Conservation (phyloP, 2,888 invertebrate species). For the Sarcophaga subvicina region DNA sequence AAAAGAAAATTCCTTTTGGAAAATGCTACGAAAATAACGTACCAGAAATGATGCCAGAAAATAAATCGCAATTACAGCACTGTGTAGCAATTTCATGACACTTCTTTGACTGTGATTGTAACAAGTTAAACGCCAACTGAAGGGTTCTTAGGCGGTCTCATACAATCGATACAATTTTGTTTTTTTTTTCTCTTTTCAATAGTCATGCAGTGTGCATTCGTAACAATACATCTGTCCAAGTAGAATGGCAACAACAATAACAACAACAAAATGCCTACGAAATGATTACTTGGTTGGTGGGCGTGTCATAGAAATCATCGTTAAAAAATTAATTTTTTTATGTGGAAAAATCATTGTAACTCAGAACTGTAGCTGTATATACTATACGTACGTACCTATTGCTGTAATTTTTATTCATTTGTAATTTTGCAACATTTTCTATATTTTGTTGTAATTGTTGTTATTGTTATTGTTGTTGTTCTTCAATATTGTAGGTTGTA, state of each 20-base stretch:
- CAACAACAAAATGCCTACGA: neutral
- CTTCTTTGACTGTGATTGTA: too few relatives aligned
- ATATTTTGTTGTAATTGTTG: neutral
- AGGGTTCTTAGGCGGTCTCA: too few relatives aligned
- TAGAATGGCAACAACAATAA: neutral
- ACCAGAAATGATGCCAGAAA: too few relatives aligned
- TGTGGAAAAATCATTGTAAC: constrained; percentile 62
- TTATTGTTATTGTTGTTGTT: constrained; percentile 33
- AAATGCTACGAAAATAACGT: too few relatives aligned
- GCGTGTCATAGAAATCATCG: constrained; percentile 76
- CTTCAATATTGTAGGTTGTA: neutral
- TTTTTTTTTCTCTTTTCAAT: too few relatives aligned
- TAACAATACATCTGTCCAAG: constrained; percentile 2
- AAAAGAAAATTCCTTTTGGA: too few relatives aligned
- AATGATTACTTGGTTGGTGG: constrained; percentile 65
- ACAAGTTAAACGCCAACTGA: too few relatives aligned
- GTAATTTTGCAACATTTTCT: constrained; percentile 45
- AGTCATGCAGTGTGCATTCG: too few relatives aligned
- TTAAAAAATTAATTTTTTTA: constrained; percentile 76
- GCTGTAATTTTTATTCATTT: constrained; percentile 68
- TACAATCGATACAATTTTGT: too few relatives aligned
- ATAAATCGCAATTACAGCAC: too few relatives aligned
- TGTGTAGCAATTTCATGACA: too few relatives aligned
- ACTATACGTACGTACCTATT: constrained; percentile 20
- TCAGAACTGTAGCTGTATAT: neutral